Percentiles rank a stretch among this genome's conserved stretches.
Conservation (phyloP, 2,113 vertebrate species). For the Pollachius pollachius region DNA sequence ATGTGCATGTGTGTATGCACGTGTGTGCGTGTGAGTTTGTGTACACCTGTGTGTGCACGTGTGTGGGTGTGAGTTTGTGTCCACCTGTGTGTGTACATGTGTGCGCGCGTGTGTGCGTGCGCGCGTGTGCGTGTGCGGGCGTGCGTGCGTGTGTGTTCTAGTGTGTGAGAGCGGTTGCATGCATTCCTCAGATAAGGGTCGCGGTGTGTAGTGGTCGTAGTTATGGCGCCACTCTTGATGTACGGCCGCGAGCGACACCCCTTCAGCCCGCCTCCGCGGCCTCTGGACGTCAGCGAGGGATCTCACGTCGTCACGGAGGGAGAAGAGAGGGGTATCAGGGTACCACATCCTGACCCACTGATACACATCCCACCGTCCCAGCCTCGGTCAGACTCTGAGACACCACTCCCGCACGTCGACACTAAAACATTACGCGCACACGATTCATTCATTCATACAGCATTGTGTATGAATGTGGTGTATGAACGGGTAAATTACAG, state of each 20-base stretch:
- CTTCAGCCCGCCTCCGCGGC: too few species aligned
- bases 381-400: too few species aligned
- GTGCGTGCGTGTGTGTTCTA: not conserved
- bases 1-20: not conserved
- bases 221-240: constrained; percentile 7
- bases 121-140: not conserved
- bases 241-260: not conserved
- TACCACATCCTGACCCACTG: not conserved
- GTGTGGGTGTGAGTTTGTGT: not conserved
- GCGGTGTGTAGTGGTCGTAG: not conserved
- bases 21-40: not conserved
- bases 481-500: too few species aligned
- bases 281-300: not conserved
- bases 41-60: not conserved
- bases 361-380: not conserved
- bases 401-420: too few species aligned
- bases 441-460: too few species aligned
- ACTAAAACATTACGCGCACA: too few species aligned
- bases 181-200: not conserved
- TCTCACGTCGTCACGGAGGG: not conserved
- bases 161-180: not conserved
- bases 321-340: not conserved
- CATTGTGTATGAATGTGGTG: too few species aligned
- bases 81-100: not conserved
- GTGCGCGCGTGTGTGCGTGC: not conserved